Conservation (phyloP, 1,140 invertebrate genomes). For the Pinna nobilis region DNA sequence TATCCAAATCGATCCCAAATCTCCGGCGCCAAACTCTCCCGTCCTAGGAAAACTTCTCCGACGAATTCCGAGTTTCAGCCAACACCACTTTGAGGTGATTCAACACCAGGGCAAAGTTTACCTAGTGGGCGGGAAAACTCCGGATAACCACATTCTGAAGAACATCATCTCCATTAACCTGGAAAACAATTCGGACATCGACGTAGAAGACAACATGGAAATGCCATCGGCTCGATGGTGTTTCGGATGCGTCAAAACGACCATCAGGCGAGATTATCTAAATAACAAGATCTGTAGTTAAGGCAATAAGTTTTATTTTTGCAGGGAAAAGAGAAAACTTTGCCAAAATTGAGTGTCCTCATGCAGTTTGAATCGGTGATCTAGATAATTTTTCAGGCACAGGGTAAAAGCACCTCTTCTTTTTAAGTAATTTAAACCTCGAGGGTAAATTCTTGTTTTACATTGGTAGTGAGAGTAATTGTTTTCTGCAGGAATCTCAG, state of each 20-base stretch:
- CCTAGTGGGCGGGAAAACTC: conserved; percentile 55
- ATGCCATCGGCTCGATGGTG: conserved; percentile 58
- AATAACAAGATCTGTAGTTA: conserved; percentile 43
- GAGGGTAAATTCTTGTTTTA: too few species aligned
- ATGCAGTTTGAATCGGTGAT: too few species aligned
- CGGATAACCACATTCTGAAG: conserved; percentile 52
- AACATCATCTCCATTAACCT: conserved; percentile 43
- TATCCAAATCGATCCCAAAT: neutral
- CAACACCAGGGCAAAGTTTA: conserved; percentile 45
- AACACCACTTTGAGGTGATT: conserved; percentile 57
- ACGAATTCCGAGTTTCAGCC: conserved; percentile 47
- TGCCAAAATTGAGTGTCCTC: too few species aligned
- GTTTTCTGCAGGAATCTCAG: too few species aligned
- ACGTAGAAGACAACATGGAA: conserved; percentile 32
- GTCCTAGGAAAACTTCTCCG: conserved; percentile 44
- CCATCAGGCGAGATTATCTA: conserved; percentile 47
- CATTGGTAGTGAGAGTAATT: too few species aligned
- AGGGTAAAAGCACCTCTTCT: too few species aligned
- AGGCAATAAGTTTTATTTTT: neutral
- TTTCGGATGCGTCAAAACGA: conserved; percentile 52
- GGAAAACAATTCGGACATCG: conserved; percentile 9
- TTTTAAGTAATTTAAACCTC: too few species aligned
- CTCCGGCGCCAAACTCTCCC: conserved; percentile 20
- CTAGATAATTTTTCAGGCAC: too few species aligned
- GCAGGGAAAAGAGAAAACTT: too few species aligned